Conservation (phyloP, 2,888 invertebrate species). For the Holacanthella duospinosa region DNA sequence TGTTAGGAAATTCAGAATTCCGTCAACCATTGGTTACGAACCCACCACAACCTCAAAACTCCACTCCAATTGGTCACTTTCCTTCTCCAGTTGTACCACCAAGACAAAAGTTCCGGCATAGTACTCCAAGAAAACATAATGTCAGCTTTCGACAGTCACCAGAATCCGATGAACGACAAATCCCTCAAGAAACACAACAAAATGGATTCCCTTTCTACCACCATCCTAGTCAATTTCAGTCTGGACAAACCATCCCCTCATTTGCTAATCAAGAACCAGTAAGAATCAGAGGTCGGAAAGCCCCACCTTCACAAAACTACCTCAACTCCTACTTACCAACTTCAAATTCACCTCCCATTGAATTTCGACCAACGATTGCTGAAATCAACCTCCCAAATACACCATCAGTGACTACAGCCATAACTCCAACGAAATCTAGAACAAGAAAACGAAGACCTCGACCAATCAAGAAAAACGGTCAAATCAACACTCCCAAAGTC, state of each 20-base stretch:
- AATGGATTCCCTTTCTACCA: conserved; percentile 12
- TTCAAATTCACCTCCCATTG: neutral
- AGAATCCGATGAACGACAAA: conserved; percentile 25
- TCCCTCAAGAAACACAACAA: conserved; percentile 31
- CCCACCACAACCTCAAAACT: conserved; percentile 1
- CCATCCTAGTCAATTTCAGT: neutral
- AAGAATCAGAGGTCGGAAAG: neutral
- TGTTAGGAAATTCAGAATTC: neutral
- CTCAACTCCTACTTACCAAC: neutral
- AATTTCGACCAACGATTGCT: neutral
- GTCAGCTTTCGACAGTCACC: conserved; percentile 30
- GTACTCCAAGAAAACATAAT: conserved; percentile 33
- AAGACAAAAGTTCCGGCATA: conserved; percentile 34
- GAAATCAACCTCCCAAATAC: neutral
- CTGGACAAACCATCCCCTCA: too few species aligned
- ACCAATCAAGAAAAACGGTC: neutral
- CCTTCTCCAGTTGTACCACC: conserved; percentile 18
- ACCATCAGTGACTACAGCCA: neutral
- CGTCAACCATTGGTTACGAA: neutral
- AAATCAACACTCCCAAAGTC: neutral
- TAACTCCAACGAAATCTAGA: neutral
- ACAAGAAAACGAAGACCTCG: neutral
- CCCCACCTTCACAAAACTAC: neutral
- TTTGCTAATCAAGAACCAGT: neutral
- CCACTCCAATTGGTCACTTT: neutral